Conservation (phyloP, 2,888 invertebrate species). For the Leucoma salicis region DNA sequence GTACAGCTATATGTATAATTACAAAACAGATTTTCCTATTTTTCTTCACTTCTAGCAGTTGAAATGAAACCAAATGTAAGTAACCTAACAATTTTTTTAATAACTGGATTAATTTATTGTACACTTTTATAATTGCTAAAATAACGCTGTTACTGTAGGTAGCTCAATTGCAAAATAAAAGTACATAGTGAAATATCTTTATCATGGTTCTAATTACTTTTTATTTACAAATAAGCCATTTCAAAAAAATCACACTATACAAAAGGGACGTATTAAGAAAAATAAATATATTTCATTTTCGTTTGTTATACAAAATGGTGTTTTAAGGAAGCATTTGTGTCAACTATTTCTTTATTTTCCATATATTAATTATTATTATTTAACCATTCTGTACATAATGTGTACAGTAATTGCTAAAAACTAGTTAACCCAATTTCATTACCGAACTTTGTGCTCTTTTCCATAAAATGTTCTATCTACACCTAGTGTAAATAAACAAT, state of each 20-base stretch:
- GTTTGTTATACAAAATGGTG: conserved; percentile 27
- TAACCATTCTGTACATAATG: conserved; percentile 17
- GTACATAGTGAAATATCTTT: too few relatives aligned
- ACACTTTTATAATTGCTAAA: too few relatives aligned
- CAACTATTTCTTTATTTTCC: conserved; percentile 20
- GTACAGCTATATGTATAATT: conserved; percentile 65
- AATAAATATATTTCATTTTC: neutral
- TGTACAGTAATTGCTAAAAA: conserved; percentile 21
- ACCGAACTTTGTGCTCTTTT: conserved; percentile 24
- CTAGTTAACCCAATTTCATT: conserved; percentile 13
- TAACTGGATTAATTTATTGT: too few relatives aligned
- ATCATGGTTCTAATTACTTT: too few relatives aligned
- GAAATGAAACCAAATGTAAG: conserved; percentile 14
- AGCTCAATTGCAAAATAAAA: too few relatives aligned
- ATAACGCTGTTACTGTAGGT: too few relatives aligned
- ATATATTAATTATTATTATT: conserved; percentile 5
- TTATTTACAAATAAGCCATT: too few relatives aligned
- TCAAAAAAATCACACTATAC: too few relatives aligned
- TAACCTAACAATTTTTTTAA: too few relatives aligned
- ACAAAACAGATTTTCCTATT: conserved; percentile 42
- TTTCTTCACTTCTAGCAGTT: conserved; percentile 4
- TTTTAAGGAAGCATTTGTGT: conserved; percentile 42
- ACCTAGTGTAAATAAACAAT: conserved; percentile 2
- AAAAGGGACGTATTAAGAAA: neutral
- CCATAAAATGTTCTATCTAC: conserved; percentile 13